Conservation (phyloP, 2,113 vertebrate species). For the Isurus oxyrinchus region DNA sequence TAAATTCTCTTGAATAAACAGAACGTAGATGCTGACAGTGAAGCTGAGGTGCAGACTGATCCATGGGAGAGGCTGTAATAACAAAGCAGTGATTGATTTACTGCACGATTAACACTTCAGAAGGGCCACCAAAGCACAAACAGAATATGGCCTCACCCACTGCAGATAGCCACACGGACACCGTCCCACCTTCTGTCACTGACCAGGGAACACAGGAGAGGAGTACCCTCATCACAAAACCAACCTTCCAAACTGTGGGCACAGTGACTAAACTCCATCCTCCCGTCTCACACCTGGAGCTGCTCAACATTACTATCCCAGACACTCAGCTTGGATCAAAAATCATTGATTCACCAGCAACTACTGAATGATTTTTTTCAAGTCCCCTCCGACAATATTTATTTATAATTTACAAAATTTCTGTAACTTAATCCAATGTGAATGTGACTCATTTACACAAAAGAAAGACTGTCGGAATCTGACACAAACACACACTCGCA, state of each 20-base stretch:
- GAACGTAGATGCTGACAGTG: background rate
- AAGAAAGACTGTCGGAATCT: background rate
- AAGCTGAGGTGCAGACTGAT: background rate
- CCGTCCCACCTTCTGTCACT: too few species aligned
- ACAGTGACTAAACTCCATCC: background rate
- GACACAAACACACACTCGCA: background rate
- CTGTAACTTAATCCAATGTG: background rate
- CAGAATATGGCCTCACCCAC: background rate
- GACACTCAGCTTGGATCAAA: background rate
- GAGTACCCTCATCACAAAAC: background rate
- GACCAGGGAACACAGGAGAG: background rate
- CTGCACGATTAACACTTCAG: background rate
- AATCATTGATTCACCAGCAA: background rate
- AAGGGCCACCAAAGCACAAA: background rate
- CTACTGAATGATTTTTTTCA: background rate
- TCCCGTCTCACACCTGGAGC: background rate
- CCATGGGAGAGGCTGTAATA: constrained; percentile 15
- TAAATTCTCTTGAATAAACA: constrained; percentile 18
- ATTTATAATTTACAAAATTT: constrained; percentile 30
- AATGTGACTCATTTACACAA: constrained; percentile 22
- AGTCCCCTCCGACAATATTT: background rate
- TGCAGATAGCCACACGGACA: background rate
- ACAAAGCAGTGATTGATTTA: background rate
- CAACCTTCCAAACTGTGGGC: background rate
- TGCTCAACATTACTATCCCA: background rate